Evolutionary conservation across 2,797 vertebrate genomes (phyloP).

Genomic region (Clangula hyemalis): DNA sequence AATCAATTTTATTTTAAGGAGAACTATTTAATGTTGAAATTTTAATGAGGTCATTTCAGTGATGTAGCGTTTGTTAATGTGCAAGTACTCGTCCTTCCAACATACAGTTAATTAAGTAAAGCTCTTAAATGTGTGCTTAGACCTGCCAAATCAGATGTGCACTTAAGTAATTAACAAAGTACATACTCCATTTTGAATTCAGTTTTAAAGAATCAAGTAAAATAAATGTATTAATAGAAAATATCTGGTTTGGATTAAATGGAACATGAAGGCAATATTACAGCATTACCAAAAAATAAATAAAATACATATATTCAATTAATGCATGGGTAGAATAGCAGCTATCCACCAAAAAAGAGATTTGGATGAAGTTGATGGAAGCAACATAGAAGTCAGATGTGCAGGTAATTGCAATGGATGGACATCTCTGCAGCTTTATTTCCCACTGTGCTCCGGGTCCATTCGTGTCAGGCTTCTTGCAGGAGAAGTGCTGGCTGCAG

Average conservation of each 20-base stretch:
- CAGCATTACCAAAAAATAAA: not conserved
- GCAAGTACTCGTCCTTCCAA: conserved; percentile 24
- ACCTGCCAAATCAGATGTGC: conserved; percentile 36
- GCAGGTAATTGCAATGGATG: conserved; percentile 16
- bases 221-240: not conserved
- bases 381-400: not conserved
- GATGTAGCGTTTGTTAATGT: conserved; percentile 40
- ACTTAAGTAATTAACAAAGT: conserved; percentile 37
- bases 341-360: not conserved
- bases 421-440: not conserved
- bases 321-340: not conserved
- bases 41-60: conserved; percentile 53
- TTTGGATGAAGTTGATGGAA: not conserved
- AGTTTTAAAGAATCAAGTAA: not conserved
- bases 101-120: not conserved
- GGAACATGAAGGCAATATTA: not conserved
- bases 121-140: not conserved
- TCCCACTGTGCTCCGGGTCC: not conserved
- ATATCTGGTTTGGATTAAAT: not conserved
- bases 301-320: not conserved
- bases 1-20: conserved; percentile 65
- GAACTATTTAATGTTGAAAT: conserved; percentile 54
- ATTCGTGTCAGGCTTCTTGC: not conserved
- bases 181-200: not conserved
- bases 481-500: not conserved